phyloP scores from a whole-genome alignment of 1,140 invertebrate genomes.

The Metopolophium dirhodum region DNA sequence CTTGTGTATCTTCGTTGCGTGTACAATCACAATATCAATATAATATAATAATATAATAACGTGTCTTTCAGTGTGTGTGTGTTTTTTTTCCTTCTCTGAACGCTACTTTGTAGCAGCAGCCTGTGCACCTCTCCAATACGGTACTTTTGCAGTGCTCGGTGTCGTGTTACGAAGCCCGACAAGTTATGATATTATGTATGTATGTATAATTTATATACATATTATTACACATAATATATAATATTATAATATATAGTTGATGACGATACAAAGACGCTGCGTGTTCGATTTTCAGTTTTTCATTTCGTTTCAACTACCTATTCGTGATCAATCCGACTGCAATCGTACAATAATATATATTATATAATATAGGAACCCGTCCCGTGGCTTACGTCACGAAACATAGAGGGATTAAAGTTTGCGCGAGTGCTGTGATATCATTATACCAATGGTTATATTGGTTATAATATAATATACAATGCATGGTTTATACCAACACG shows the following conservation, averaged over 20 bases:
- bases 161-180: neutral
- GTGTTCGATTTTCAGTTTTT: neutral
- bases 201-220: neutral
- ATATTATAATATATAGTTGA: neutral
- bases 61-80: neutral
- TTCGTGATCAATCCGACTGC: neutral
- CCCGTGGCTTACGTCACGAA: too few relatives aligned
- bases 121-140: neutral
- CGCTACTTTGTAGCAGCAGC: slow-evolving; percentile 6
- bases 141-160: neutral
- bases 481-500: too few relatives aligned
- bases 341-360: too few relatives aligned
- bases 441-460: too few relatives aligned
- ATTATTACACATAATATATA: neutral
- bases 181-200: slow-evolving; percentile 13
- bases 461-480: too few relatives aligned
- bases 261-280: neutral
- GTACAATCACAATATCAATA: neutral
- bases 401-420: too few relatives aligned
- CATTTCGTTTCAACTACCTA: neutral
- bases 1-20: neutral
- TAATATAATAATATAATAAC: slow-evolving; percentile 3
- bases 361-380: too few relatives aligned
- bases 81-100: neutral
- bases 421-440: too few relatives aligned